A percentile compares a stretch with the other conserved stretches of the same genome.
Evolutionary conservation across 2,113 vertebrate genomes (phyloP).

Genomic region (Oreotrochilus melanogaster): DNA sequence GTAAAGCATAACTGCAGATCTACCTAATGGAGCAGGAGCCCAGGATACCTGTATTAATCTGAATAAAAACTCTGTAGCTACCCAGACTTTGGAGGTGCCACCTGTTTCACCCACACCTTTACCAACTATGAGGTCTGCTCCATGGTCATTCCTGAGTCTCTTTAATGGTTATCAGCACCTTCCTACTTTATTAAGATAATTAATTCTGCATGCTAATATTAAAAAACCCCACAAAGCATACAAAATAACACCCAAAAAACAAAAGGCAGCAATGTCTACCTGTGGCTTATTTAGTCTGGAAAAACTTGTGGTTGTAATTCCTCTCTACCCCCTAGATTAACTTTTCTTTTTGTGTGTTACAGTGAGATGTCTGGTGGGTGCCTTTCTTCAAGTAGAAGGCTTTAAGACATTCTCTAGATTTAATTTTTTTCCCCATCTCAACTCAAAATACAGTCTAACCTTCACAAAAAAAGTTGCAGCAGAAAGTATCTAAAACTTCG

Average conservation of each 20-base stretch:
- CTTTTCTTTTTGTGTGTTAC: neutral
- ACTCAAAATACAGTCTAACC: neutral
- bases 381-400: neutral
- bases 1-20: slow-evolving; percentile 45
- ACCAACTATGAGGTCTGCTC: slow-evolving; percentile 27
- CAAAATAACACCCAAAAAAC: neutral
- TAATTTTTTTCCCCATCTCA: neutral
- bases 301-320: neutral
- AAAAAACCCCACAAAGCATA: no score
- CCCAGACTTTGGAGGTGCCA: neutral
- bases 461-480: neutral
- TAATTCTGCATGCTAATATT: neutral
- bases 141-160: neutral
- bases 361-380: neutral
- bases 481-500: neutral
- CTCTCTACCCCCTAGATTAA: neutral
- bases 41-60: neutral
- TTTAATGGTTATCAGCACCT: neutral
- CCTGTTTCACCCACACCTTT: neutral
- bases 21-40: neutral
- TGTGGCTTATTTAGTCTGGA: neutral
- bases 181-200: neutral
- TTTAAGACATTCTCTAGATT: neutral
- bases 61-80: neutral
- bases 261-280: neutral